Evolutionary conservation across 1,140 invertebrate genomes (phyloP), one percentile per base, ranked within the genome.

Genomic region (Cotesia chilonis): DNA sequence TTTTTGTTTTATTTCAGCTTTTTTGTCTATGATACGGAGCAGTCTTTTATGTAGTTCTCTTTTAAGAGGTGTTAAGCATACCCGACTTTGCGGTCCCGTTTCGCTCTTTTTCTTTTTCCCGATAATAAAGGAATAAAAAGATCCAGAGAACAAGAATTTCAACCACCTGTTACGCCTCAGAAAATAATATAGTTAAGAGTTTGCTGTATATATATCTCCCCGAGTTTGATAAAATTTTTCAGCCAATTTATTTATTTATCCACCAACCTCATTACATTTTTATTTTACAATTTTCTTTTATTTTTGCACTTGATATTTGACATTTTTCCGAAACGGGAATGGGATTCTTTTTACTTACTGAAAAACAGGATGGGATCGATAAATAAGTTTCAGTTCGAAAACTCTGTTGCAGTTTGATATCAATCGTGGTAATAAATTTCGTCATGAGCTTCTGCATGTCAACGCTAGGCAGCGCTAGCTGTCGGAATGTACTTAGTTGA

Each of bases 41-140:
- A 59, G 63, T 41, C 37, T 67, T 55, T 61, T 68, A 68, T 59
- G 60, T 66, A 71, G 76, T 82, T 80, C 80, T 47, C 41, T 82
- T 84, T 84, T 81, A 84, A 84, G 82, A 81, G 83, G 79, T 80
- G 79, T 82, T 84, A 83, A 84, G 81, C 79, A 82, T 78, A 76
- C 74, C 75, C 79, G 78, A 77, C 79, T 83, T 82, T 79, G 80
- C 83, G 82, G 83, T 77, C 79, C 79, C 80, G 82, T 79, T 81
- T 80, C 5, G 77, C 78, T 81, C 79, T 82, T 82, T 83, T 80
- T 78, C 79, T 83, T 84, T 83, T 81, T 75, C 76, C 79, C 79
- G 79, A 84, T 83, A 47, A 47, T 47, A 83, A 84, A 84, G 77
- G 81, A 84, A 78, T 79, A 83, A 84, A 83, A 74, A 81, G 76